Conservation (phyloP, 2,113 vertebrate species). For the Nothoprocta pentlandii region DNA sequence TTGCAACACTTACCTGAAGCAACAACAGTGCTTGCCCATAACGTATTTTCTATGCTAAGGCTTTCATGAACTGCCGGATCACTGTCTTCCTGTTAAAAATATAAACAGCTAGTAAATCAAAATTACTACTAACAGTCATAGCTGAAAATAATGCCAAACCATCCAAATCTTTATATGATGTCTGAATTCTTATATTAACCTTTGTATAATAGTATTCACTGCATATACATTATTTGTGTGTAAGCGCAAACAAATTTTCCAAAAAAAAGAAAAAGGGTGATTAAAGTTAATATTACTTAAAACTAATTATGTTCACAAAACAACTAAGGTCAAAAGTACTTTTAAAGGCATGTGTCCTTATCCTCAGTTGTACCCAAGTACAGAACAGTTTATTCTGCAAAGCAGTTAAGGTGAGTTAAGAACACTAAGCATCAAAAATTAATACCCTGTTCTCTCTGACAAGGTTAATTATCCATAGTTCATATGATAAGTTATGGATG, state of each 20-base stretch:
- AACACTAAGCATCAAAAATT: not conserved
- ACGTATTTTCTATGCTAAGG: constrained; percentile 93
- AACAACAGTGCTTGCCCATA: constrained; percentile 97
- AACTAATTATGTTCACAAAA: not conserved
- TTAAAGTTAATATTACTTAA: not conserved
- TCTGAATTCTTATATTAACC: not conserved
- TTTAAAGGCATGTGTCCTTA: not conserved
- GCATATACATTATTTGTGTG: not conserved
- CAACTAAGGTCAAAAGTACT: not conserved
- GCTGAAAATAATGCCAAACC: not conserved
- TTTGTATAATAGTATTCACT: not conserved
- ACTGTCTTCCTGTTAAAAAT: constrained; percentile 87
- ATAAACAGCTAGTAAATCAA: not conserved
- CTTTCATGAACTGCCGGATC: constrained; percentile 94
- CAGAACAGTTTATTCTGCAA: not conserved
- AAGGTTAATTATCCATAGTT: not conserved
- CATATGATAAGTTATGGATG: not conserved
- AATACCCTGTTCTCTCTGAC: not conserved
- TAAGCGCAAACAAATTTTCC: not conserved
- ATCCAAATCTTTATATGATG: not conserved
- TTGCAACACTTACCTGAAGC: constrained; percentile 86
- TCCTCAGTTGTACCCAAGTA: not conserved
- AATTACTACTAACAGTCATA: not conserved
- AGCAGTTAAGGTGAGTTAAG: not conserved
- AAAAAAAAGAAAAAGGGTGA: not conserved